Base-by-base conservation (phyloP, 64 coral and sea anemone species). In the Trachythela sp. region DNA sequence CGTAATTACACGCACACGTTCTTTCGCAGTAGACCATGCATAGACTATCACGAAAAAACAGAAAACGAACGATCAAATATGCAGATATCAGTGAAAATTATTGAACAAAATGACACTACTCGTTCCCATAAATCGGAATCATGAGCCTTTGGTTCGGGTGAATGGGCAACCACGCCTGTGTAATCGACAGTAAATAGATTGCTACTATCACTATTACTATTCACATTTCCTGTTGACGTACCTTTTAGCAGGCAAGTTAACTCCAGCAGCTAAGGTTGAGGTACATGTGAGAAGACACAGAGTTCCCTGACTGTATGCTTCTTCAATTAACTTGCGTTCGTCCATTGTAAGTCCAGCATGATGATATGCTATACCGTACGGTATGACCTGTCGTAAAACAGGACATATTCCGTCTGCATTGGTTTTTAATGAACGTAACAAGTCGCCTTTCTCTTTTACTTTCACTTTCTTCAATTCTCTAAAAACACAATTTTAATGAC, bases 241-340 rank as follows among this genome's bases (percentile, higher is more conserved):
- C 95, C 95, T 94, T 77, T 97, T 97, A 29, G 95, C 95, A 18
- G 95, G 95, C 13, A 97, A 86, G 76, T 97, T 97, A 18, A 97
- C 95, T 9, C 95, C 95, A 14, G 95, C 95, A 51, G 95, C 95
- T 9, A 97, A 70, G 39, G 95, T 97, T 32, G 95, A 97, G n/a
- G 95, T 97, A 54, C 95, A 97, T 9, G 95, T 97, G 42, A 97
- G 88, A 41, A 91, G 84, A 83, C 93, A 97, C 7, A 97, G 51
- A 24, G 92, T 88, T 27, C 95, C 95, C 35, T 94, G 90, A 42
- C 91, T 92, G 93, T 97, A 97, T 1, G 85, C 93, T 34, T 94
- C 91, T 88, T 97, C 95, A 48, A 97, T 97, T 26, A 97, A 88
- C n/a, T 97, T 94, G 54, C 95, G 83, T 83, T 97, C 95, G 83